These are phyloP conservation scores for Caenorhabditis plicata DNA, from an alignment of 2,888 invertebrate species.

Conservation along the genomic window DNA sequence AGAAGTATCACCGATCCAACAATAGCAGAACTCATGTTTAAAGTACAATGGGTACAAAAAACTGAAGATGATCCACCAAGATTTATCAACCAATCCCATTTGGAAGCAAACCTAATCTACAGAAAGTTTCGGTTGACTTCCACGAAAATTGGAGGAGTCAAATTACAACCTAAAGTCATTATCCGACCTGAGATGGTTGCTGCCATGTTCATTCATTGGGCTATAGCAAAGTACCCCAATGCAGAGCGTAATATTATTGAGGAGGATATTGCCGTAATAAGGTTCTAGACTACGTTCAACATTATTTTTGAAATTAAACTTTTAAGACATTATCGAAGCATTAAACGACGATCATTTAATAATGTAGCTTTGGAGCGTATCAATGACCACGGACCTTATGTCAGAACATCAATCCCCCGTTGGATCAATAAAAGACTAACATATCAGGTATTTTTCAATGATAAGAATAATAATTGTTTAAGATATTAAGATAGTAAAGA, in stretches of 20 bases:
- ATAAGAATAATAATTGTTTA: not conserved
- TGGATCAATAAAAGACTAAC: conserved; percentile 7
- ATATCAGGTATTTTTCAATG: not conserved
- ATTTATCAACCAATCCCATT: not conserved
- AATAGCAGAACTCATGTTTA: not conserved
- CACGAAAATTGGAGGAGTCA: not conserved
- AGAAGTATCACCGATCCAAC: not conserved
- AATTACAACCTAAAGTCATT: not conserved
- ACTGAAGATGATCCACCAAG: not conserved
- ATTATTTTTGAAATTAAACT: not conserved
- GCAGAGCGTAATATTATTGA: not conserved
- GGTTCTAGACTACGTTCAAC: not conserved
- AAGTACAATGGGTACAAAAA: not conserved
- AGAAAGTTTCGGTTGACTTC: not conserved
- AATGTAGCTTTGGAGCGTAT: not conserved
- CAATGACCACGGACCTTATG: not conserved
- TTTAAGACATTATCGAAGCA: conserved; percentile 9
- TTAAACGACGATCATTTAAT: not conserved
- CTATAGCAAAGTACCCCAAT: conserved; percentile 2
- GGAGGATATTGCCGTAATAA: conserved; percentile 2
- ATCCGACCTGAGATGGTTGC: conserved; percentile 11
- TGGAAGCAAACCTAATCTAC: conserved; percentile 1
- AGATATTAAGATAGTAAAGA: not conserved
- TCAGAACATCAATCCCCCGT: not conserved
- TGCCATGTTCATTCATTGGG: conserved; percentile 1